Evolutionary conservation across 1,140 invertebrate species (phyloP), one percentile per base, ranked within the genome.

Genomic region (Bombus breviceps): DNA sequence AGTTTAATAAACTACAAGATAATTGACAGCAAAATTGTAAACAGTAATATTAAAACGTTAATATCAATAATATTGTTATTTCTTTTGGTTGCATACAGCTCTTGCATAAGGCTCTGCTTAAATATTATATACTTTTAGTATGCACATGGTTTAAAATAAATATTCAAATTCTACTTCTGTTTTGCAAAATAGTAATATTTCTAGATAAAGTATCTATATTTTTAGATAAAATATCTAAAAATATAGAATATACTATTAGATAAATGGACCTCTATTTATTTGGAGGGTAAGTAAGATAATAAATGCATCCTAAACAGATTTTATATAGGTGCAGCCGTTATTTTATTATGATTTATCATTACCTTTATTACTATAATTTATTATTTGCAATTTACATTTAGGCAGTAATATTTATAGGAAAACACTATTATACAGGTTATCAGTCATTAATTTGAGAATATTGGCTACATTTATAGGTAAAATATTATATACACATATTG

Each of bases 401-500:
- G 28, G 15, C 15, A 43, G 12, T 59, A 80, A 62, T 64, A 39
- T 71, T n/a, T 62, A 39, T 74, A 62, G 64, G 18, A 71, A 71
- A 83, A 74, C 10, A 9, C 47, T 39, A 72, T 34, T 37, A 75
- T 75, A 41, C 69, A 22, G 68, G 15, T 62, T 73, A 39, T 81
- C 28, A 74, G 13, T 47, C 10, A 66, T 66, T 47, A 34, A 64
- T 57, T 62, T 68, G 32, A 43, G 41, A n/a, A 28, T 72, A 72
- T 72, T 72, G 53, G 37, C 15, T 71, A 37, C 15, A 57, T 28
- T 18, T 53, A 69, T 37, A 59, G n/a, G 71, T 39, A 81, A 41
- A 76, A 71, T 84, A 79, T 71, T 62, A 62, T 62, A 62, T 62
- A 62, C 28, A 62, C 59, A 34, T 83, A 77, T 66, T 53, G 37